Evolutionary conservation across 2,113 vertebrate genomes (phyloP), one percentile per base, ranked within the genome.

Genomic region (Rattus rattus): DNA sequence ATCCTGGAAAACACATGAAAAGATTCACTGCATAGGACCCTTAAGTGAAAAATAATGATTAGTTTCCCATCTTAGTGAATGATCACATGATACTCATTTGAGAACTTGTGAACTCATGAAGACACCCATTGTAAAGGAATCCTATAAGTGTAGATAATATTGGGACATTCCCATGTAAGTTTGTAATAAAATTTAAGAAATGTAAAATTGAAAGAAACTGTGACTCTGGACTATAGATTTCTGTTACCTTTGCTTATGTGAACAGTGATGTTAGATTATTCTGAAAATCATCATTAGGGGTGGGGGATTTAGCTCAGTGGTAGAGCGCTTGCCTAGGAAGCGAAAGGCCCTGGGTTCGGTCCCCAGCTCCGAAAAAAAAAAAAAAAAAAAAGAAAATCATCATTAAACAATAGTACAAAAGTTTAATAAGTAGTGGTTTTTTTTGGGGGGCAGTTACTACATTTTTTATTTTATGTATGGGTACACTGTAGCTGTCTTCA

Each of bases 131-230:
- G 20, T 19, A 39, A 52, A 89, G 88, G 63, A 56, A 14, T 63
- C 7, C n/a, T 59, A 12, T 69, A 63, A 61, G 84, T 84, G 52
- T 94, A 88, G 85, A 61, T 43, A 88, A 87, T 24, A 30, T 20
- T 84, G 90, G 65, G 97, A 97, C 91, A 88, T 95, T 88, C 97
- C 22, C 43, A 59, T 90, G 33, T 1, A 91, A 73, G 56, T 67
- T 4, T 26, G 24, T 76, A 13, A 33, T 33, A 65, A 65, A 47
- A 63, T 79, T 67, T 95, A 76, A 77, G 16, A 88, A 77, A 91
- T 52, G 8, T 33, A 36, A n/a, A 9, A 43, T 43, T 43, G 43
- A 43, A 43, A 43, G 43, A 88, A 79, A 70, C 47, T 67, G 5
- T 63, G n/a, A 72, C 20, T 63, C 10, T 47, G 14, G 43, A 61